Conservation (phyloP, 2,888 invertebrate species). For the Ichneumoninae sp. region DNA sequence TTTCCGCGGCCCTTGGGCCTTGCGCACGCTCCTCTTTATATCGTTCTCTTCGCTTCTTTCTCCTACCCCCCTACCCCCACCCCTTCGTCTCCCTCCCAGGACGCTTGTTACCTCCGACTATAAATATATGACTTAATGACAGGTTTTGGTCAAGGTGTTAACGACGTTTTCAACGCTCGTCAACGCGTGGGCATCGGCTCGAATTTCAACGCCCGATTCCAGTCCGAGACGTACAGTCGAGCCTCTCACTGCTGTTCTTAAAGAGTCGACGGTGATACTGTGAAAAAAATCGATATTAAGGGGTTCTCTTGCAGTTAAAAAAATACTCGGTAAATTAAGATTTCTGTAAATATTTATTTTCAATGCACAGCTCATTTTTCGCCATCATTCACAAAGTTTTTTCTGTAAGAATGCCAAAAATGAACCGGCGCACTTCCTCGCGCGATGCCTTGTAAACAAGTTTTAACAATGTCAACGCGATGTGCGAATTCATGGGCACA, state of each 20-base stretch:
- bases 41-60: slow-evolving; percentile 53
- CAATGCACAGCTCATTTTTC: no score
- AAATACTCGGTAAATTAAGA: no score
- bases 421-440: no score
- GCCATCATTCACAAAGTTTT: not conserved
- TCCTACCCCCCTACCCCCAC: slow-evolving; percentile 43
- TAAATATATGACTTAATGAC: slow-evolving; percentile 74
- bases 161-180: slow-evolving; percentile 71
- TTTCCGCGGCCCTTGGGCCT: slow-evolving; percentile 62
- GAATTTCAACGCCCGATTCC: slow-evolving; percentile 30
- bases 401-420: not conserved
- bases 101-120: slow-evolving; percentile 65
- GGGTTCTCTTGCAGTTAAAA: no score
- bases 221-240: slow-evolving; percentile 18
- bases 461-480: no score
- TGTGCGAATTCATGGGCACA: no score
- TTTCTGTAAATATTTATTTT: no score
- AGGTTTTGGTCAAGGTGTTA: slow-evolving; percentile 70
- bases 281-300: no score
- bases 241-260: not conserved
- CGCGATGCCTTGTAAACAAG: no score
- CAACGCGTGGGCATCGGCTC: slow-evolving; percentile 45
- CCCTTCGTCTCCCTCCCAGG: slow-evolving; percentile 39
- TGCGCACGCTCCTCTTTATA: slow-evolving; percentile 35
- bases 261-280: no score